Evolutionary conservation across 1,140 invertebrate genomes (phyloP).

Genomic region (Drosophila teissieri): DNA sequence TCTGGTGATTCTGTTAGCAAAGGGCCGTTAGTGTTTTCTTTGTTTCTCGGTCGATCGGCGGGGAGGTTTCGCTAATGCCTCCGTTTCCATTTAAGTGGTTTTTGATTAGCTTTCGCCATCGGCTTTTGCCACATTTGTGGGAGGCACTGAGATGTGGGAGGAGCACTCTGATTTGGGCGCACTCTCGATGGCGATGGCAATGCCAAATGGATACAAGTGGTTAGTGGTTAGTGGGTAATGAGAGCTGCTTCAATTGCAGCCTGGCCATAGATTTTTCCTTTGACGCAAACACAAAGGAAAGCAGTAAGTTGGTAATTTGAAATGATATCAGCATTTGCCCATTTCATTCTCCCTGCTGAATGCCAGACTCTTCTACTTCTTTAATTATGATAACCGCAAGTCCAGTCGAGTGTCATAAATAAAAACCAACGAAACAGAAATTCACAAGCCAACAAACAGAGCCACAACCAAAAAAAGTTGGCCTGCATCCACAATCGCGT

Average conservation of each 20-base stretch:
- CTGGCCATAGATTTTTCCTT: background rate
- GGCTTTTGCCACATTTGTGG: constrained; percentile 3
- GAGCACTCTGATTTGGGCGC: background rate
- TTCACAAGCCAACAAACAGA: constrained; percentile 22
- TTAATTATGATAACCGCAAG: constrained; percentile 40
- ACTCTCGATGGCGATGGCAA: no score
- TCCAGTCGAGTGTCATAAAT: constrained; percentile 35
- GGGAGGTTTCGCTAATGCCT: constrained; percentile 41
- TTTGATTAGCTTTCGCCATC: constrained; percentile 65
- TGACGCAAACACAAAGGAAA: background rate
- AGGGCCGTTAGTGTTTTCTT: background rate
- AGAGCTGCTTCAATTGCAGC: constrained; percentile 17
- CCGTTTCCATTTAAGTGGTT: constrained; percentile 65
- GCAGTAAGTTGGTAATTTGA: background rate
- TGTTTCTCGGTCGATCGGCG: constrained; percentile 1
- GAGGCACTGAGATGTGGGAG: background rate
- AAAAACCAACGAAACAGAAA: constrained; percentile 40
- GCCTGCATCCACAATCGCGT: constrained; percentile 34
- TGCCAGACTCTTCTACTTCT: background rate
- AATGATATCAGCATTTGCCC: no score
- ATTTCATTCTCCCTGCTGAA: background rate
- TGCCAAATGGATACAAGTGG: background rate
- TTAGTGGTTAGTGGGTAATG: constrained; percentile 2
- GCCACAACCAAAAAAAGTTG: constrained; percentile 7
- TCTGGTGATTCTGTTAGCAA: constrained; percentile 24